These are phyloP conservation scores for Macaria notata DNA, from an alignment of 2,888 invertebrate species.

Conservation along the genomic window DNA sequence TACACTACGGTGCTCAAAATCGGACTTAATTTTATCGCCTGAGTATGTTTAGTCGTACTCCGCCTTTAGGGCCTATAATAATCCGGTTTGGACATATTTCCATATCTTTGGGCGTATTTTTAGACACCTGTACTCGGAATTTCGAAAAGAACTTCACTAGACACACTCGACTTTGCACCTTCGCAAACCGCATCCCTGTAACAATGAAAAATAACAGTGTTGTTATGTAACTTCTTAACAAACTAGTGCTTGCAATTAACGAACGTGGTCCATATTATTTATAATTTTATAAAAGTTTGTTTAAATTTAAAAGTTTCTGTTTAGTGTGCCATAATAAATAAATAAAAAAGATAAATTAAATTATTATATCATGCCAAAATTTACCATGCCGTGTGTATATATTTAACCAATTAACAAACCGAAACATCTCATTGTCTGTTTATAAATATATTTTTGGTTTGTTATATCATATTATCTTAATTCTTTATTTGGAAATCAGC, in stretches of 20 bases:
- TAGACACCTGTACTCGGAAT: constrained; percentile 42
- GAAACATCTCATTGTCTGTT: neutral
- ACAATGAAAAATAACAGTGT: neutral
- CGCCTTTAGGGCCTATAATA: constrained; percentile 28
- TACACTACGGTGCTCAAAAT: too few relatives aligned
- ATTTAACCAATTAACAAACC: neutral
- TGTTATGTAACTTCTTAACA: too few relatives aligned
- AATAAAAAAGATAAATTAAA: neutral
- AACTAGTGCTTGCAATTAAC: too few relatives aligned
- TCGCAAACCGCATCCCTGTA: constrained; percentile 55
- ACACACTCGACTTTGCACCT: constrained; percentile 44
- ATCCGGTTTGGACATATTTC: constrained; percentile 23
- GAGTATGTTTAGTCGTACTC: constrained; percentile 31
- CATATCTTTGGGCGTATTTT: constrained; percentile 34
- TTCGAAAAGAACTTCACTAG: constrained; percentile 44
- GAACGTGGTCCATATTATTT: too few relatives aligned
- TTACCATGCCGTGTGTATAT: too few relatives aligned
- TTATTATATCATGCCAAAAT: neutral
- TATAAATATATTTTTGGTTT: neutral
- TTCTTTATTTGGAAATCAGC: too few relatives aligned
- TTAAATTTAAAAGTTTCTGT: too few relatives aligned
- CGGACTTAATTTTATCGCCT: constrained; percentile 12
- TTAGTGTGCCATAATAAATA: too few relatives aligned
- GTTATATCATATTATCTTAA: too few relatives aligned
- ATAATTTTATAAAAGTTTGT: too few relatives aligned